These are phyloP conservation scores for Odocoileus hemionus DNA, from an alignment of 2,113 vertebrate species.

Conservation along the genomic window DNA sequence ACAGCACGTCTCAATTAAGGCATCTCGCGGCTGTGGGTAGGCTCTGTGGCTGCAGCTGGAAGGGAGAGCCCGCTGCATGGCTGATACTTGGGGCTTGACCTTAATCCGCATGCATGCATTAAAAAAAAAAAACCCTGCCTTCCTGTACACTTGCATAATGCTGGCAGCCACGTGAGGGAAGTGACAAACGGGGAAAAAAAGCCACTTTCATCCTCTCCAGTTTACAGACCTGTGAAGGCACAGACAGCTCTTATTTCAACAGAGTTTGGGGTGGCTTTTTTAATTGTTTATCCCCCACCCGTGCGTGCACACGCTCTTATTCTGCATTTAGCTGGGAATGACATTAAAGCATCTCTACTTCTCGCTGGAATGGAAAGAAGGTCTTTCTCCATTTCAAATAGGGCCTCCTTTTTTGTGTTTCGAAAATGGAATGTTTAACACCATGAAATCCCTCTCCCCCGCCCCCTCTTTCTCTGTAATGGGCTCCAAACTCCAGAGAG, in stretches of 20 bases:
- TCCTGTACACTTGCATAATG: constrained; percentile 81
- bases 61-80: constrained; percentile 84
- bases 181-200: constrained; percentile 80
- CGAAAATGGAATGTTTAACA: constrained; percentile 75
- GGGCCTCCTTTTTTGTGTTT: constrained; percentile 69
- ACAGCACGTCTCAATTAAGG: constrained; percentile 99
- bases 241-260: constrained; percentile 80
- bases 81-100: constrained; percentile 87
- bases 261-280: constrained; percentile 80
- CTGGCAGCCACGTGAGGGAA: constrained; percentile 82
- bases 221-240: constrained; percentile 81
- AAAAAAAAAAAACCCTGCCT: constrained; percentile 77
- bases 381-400: constrained; percentile 71
- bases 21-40: constrained; percentile 82
- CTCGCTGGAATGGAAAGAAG: constrained; percentile 77
- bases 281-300: constrained; percentile 80
- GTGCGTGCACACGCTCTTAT: constrained; percentile 54
- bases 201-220: constrained; percentile 82
- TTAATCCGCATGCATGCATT: constrained; percentile 84
- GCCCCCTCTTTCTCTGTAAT: constrained; percentile 75
- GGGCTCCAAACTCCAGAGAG: constrained; percentile 66
- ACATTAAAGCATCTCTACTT: constrained; percentile 80
- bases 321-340: constrained; percentile 79
- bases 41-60: constrained; percentile 81
- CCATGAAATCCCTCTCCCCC: constrained; percentile 77